Evolutionary conservation across 1,140 invertebrate species (phyloP), one percentile per base, ranked within the genome.

Genomic region (Polypedilum pembai): DNA sequence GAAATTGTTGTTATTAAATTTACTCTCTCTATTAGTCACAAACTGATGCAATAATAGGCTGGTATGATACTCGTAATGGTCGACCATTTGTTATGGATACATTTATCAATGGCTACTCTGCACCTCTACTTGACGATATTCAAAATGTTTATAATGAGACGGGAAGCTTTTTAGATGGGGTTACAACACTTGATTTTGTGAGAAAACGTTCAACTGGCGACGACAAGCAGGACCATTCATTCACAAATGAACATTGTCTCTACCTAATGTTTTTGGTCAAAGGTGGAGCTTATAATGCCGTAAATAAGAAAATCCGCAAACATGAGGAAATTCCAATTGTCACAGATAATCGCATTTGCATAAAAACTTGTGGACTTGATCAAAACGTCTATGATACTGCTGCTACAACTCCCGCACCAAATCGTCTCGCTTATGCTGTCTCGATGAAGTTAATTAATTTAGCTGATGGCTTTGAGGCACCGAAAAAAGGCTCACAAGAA

Each of bases 241-340:
- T 97, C 82, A 90, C 90, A 0, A 90, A 94, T 77, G 88, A 90
- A 7, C 85, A 90, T 73, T 97, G 94, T 80, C 82, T 93, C 3
- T 95, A 94, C 82, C 86, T 97, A 80, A 91, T 96, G 86, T 97
- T 94, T 85, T 91, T 93, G 0, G 87, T 92, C 0, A 88, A 90
- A 80, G 95, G 95, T 8, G 94, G 95, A 3, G 84, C 82, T 4
- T 94, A 92, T 81, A 90, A 95, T 81, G 84, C 89, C 15, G 91
- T 93, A 10, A 93, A 90, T 80, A 96, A 95, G 81, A 91, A 91
- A 78, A 94, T 95, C 56, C 85, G 88, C 74, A 94, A 94, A 78
- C 95, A 98, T 80, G 86, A 89, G 72, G 82, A 83, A 1, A 87
- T 88, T 1, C 95, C 95, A 0, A 83, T 88, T n/a, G 83, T 96